Conservation (phyloP, 2,797 vertebrate genomes). For the Amblyraja radiata region DNA sequence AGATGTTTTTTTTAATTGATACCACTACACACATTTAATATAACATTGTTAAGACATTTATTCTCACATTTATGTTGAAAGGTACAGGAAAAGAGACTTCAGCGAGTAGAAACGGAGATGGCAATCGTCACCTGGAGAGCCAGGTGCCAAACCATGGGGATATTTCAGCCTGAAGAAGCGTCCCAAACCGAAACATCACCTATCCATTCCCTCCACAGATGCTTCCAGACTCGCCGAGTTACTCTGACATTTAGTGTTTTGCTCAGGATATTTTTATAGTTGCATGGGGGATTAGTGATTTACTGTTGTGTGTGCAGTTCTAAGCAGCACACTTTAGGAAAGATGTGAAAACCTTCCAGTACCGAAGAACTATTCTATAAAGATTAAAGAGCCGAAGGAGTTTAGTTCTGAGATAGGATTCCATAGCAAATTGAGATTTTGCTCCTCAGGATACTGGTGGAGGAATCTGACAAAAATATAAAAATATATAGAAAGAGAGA, state of each 20-base stretch:
- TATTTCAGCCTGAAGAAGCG: too few relatives aligned
- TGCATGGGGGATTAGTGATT: background rate
- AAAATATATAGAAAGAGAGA: background rate
- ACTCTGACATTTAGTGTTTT: too few relatives aligned
- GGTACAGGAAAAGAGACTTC: too few relatives aligned
- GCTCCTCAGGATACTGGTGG: background rate
- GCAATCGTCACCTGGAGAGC: too few relatives aligned
- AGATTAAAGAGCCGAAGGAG: background rate
- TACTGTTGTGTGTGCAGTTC: background rate
- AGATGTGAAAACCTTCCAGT: background rate
- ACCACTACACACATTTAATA: background rate
- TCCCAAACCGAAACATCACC: too few relatives aligned
- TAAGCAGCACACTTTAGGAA: background rate
- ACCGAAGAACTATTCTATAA: background rate
- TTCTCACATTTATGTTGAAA: background rate
- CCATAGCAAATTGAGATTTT: background rate
- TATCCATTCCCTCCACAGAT: too few relatives aligned
- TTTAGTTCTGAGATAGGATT: background rate
- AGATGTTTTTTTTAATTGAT: too few relatives aligned
- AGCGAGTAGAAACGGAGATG: too few relatives aligned
- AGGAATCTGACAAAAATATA: background rate
- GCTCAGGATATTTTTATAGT: too few relatives aligned
- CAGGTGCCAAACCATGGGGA: too few relatives aligned
- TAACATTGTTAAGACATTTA: background rate
- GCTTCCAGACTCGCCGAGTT: too few relatives aligned